Evolutionary conservation across 2,888 invertebrate species (phyloP).

Genomic region (Lasioglossum vierecki): DNA sequence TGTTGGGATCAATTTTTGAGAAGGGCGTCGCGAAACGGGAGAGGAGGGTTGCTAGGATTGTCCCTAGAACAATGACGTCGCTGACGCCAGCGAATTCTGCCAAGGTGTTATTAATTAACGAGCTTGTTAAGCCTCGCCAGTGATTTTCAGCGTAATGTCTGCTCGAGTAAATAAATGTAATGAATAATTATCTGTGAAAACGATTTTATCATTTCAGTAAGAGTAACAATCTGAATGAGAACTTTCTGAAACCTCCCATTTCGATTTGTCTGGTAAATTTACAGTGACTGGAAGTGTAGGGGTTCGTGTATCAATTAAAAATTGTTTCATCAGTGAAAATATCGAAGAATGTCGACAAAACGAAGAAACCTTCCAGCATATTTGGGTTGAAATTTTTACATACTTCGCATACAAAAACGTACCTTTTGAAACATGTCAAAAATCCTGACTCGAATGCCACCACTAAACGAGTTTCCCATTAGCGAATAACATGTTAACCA

Average conservation of each 20-base stretch:
- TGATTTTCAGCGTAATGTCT: too few relatives aligned
- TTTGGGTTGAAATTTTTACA: not conserved
- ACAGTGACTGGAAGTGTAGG: not conserved
- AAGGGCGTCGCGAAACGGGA: constrained; percentile 29
- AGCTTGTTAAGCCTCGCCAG: constrained; percentile 61
- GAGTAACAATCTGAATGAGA: too few relatives aligned
- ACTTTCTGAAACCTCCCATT: too few relatives aligned
- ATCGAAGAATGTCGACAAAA: not conserved
- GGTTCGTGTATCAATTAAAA: not conserved
- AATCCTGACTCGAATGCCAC: not conserved
- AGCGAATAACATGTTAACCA: not conserved
- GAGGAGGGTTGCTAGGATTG: constrained; percentile 31
- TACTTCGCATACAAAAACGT: not conserved
- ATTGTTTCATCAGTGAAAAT: not conserved
- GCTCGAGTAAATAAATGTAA: too few relatives aligned
- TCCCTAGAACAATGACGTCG: constrained; percentile 60
- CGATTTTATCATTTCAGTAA: too few relatives aligned
- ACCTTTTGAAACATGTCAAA: not conserved
- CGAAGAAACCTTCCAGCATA: not conserved
- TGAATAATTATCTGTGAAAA: too few relatives aligned
- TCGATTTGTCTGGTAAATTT: too few relatives aligned
- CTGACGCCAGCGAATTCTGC: constrained; percentile 63
- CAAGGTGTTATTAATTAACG: constrained; percentile 71
- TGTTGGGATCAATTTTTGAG: constrained; percentile 58
- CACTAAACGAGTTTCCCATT: not conserved